Evolutionary conservation across 2,113 vertebrate genomes (phyloP).

Genomic region (Myotis brandtii): DNA sequence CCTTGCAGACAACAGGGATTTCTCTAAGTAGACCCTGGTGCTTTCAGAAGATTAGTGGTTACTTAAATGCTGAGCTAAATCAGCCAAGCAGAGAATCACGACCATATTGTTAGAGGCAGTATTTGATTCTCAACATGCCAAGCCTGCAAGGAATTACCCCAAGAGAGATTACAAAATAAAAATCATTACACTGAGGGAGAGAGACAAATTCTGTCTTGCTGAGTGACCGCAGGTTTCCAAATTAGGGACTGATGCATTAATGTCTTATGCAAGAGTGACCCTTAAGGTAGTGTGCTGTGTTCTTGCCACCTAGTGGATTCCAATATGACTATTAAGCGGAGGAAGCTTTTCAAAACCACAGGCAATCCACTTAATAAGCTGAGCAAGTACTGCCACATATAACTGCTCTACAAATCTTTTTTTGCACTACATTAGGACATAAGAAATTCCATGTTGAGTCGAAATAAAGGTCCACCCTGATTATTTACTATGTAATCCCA

Average conservation of each 20-base stretch:
- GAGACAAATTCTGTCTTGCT: conserved; percentile 17
- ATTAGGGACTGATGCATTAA: conserved; percentile 76
- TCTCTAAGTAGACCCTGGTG: conserved; percentile 81
- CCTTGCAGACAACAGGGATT: conserved; percentile 81
- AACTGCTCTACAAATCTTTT: conserved; percentile 31
- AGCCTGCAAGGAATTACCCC: conserved; percentile 69
- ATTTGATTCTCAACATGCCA: conserved; percentile 62
- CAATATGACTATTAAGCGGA: conserved; percentile 72
- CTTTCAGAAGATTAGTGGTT: conserved; percentile 84
- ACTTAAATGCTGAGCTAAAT: conserved; percentile 82
- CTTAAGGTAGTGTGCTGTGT: conserved; percentile 69
- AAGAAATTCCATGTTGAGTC: conserved; percentile 54
- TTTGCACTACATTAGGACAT: conserved; percentile 49
- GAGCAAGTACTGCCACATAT: conserved; percentile 60
- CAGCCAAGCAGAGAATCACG: conserved; percentile 80
- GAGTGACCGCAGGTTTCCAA: conserved; percentile 73
- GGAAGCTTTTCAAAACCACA: conserved; percentile 83
- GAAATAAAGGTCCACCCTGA: conserved; percentile 31
- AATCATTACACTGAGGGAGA: background rate
- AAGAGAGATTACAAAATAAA: conserved; percentile 65
- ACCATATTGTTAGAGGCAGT: conserved; percentile 58
- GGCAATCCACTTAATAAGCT: conserved; percentile 78
- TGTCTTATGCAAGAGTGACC: conserved; percentile 76
- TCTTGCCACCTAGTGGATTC: conserved; percentile 71
- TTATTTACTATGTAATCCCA: background rate